phyloP scores from a whole-genome alignment of 1,140 invertebrate species.

The Rhysida immarginata region DNA sequence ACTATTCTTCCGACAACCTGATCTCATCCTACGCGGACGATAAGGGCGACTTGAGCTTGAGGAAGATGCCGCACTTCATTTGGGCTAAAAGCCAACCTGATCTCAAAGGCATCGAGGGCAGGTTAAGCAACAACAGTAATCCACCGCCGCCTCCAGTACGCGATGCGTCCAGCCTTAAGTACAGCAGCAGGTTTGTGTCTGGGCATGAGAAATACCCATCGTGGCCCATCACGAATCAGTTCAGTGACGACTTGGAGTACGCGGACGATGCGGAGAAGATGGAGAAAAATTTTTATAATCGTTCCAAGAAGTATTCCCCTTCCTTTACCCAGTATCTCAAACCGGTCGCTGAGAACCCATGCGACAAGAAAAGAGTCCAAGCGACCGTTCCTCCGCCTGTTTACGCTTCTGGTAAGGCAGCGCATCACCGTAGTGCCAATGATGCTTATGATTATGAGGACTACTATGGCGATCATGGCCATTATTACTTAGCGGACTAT shows the following conservation, averaged over 20 bases:
- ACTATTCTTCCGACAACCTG: constrained; percentile 1
- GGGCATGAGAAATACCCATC: constrained; percentile 67
- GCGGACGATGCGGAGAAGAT: constrained; percentile 25
- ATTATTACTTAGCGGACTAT: too few relatives aligned
- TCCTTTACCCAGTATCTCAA: too few relatives aligned
- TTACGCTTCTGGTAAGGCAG: too few relatives aligned
- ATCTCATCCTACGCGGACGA: not conserved
- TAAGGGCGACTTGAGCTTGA: not conserved
- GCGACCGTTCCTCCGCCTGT: too few relatives aligned
- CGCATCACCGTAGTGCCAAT: too few relatives aligned
- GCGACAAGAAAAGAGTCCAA: too few relatives aligned
- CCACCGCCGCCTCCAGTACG: constrained; percentile 15
- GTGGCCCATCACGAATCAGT: constrained; percentile 44
- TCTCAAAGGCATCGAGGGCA: not conserved
- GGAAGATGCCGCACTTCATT: not conserved
- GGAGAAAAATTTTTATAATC: not conserved
- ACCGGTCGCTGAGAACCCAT: too few relatives aligned
- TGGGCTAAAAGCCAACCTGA: not conserved
- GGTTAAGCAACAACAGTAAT: not conserved
- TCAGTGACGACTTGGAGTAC: constrained; percentile 32
- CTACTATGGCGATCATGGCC: too few relatives aligned
- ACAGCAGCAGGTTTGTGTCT: constrained; percentile 35
- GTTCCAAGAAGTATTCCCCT: too few relatives aligned
- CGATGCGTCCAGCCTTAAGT: constrained; percentile 11
- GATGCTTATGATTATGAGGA: too few relatives aligned